Conservation (phyloP, 2,113 vertebrate genomes). For the Sander lucioperca region DNA sequence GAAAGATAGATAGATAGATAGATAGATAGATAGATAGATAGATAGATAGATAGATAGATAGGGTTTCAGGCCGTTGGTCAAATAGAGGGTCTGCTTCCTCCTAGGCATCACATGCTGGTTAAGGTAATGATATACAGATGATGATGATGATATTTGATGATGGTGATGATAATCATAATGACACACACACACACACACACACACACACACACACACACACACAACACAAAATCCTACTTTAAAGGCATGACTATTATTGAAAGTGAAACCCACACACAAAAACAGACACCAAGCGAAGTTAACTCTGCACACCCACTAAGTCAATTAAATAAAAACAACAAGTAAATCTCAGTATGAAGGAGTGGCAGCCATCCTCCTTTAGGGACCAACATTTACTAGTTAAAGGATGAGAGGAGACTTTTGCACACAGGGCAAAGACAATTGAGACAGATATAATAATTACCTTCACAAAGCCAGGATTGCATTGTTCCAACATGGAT, state of each 20-base stretch:
- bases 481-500: constrained; percentile 58
- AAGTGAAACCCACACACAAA: not conserved
- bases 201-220: not conserved
- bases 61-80: not conserved
- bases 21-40: not conserved
- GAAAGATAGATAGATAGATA: not conserved
- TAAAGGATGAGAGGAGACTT: constrained; percentile 32
- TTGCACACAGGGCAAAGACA: constrained; percentile 59
- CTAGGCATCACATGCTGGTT: constrained; percentile 1
- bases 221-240: not conserved
- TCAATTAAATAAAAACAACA: constrained; percentile 43
- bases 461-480: constrained; percentile 51
- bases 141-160: constrained; percentile 33
- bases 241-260: constrained; percentile 1
- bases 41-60: not conserved
- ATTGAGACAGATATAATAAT: constrained; percentile 65
- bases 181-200: not conserved
- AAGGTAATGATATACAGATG: constrained; percentile 46
- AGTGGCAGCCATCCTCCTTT: constrained; percentile 3
- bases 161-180: constrained; percentile 16
- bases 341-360: constrained; percentile 39
- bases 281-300: not conserved
- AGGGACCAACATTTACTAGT: constrained; percentile 22
- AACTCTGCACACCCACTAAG: not conserved
- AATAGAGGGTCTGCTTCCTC: not conserved